A percentile compares a stretch with the other conserved stretches of the same genome.
Conservation (phyloP, 2,113 vertebrate species). For the Megaleporinus macrocephalus region DNA sequence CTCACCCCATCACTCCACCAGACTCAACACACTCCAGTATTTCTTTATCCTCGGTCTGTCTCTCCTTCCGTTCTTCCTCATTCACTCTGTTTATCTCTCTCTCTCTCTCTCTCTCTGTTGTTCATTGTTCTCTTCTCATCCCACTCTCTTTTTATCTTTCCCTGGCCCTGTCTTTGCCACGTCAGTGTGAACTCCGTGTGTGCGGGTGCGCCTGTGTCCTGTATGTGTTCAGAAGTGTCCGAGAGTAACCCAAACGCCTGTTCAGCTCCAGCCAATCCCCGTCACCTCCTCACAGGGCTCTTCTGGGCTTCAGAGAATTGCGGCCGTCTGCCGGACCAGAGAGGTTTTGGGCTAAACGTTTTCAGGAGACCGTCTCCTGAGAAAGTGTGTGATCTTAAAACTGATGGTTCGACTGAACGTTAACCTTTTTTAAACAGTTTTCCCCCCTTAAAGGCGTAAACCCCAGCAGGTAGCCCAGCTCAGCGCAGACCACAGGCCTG, state of each 20-base stretch:
- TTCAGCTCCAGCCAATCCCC: constrained; percentile 49
- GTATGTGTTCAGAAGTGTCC: neutral
- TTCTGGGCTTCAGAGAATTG: neutral
- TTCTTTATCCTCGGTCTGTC: neutral
- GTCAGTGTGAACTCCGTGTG: constrained; percentile 31
- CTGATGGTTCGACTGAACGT: neutral
- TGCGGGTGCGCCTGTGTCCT: neutral
- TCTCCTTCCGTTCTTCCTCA: neutral
- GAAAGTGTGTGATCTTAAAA: neutral
- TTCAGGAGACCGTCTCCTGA: neutral
- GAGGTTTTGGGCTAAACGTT: neutral
- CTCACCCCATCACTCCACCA: constrained; percentile 62
- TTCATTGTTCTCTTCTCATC: constrained; percentile 4
- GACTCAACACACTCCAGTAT: constrained; percentile 47
- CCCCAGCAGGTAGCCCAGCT: no score
- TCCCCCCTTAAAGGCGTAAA: no score
- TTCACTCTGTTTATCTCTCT: neutral
- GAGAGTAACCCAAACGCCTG: constrained; percentile 50
- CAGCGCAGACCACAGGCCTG: no score
- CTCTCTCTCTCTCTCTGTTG: constrained; percentile 21
- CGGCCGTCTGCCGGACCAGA: constrained; percentile 15
- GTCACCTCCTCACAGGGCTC: constrained; percentile 5
- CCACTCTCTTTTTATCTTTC: constrained; percentile 21
- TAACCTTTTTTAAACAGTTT: neutral
- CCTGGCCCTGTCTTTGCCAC: constrained; percentile 16